Percentiles rank a stretch among this genome's conserved stretches.
Conservation (phyloP, 2,888 invertebrate species). For the Acleris literana region DNA sequence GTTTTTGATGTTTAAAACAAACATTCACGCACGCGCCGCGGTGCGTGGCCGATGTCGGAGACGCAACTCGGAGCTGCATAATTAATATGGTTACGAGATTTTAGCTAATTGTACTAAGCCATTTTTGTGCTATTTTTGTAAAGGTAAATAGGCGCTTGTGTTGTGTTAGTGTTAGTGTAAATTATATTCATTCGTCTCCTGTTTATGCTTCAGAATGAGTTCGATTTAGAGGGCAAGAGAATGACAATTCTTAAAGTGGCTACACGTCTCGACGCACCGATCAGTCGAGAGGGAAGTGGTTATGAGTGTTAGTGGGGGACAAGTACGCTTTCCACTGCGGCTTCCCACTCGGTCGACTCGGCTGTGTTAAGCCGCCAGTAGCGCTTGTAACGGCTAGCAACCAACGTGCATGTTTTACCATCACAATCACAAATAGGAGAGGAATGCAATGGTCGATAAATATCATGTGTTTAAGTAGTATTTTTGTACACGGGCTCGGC, state of each 20-base stretch:
- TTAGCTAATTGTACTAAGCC: conserved; percentile 73
- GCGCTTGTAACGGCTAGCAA: not conserved
- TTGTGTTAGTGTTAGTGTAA: conserved; percentile 74
- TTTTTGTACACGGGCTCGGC: conserved; percentile 61
- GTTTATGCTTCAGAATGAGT: conserved; percentile 47
- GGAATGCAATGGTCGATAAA: conserved; percentile 55
- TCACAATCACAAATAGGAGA: conserved; percentile 49
- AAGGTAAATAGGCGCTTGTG: conserved; percentile 77
- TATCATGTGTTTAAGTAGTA: conserved; percentile 65
- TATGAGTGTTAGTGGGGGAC: not conserved
- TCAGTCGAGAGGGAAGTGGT: not conserved
- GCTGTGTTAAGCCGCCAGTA: not conserved
- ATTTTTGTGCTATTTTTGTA: conserved; percentile 78
- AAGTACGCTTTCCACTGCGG: not conserved
- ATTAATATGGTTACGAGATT: conserved; percentile 69
- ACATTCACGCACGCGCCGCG: conserved; percentile 40
- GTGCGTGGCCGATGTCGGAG: conserved; percentile 45
- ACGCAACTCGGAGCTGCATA: conserved; percentile 70
- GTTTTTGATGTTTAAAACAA: conserved; percentile 59
- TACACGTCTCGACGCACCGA: not conserved
- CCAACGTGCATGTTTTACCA: conserved; percentile 12
- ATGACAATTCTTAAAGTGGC: conserved; percentile 3
- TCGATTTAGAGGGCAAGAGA: conserved; percentile 33
- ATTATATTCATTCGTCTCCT: conserved; percentile 56
- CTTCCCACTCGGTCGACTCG: not conserved